Evolutionary conservation across 1,140 invertebrate genomes (phyloP).

Genomic region (Hyles vespertilio): DNA sequence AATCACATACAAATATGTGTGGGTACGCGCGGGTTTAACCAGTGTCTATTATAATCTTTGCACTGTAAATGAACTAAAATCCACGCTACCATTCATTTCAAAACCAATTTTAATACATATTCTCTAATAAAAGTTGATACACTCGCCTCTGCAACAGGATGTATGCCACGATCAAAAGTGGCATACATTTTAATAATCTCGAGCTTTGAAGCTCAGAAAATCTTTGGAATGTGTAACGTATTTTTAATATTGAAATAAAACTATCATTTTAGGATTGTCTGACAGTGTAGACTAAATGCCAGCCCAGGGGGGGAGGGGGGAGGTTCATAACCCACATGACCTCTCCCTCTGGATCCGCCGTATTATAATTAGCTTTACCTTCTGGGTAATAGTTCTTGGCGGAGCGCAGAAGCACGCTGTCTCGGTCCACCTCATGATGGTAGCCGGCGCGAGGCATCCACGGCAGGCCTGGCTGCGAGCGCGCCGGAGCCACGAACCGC

Average conservation of each 20-base stretch:
- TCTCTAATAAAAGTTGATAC: background rate
- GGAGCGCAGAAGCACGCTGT: constrained; percentile 45
- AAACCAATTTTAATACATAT: background rate
- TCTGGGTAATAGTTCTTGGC: constrained; percentile 59
- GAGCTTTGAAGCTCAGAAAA: too few species aligned
- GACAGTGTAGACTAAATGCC: too few species aligned
- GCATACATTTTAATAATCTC: too few species aligned
- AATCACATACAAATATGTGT: background rate
- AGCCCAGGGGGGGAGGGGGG: too few species aligned
- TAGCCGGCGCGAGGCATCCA: constrained; percentile 60
- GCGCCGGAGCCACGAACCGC: constrained; percentile 40
- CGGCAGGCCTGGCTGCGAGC: constrained; percentile 38
- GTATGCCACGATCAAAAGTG: background rate
- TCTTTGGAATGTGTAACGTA: too few species aligned
- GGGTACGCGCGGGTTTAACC: background rate
- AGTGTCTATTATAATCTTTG: background rate
- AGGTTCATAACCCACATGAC: too few species aligned
- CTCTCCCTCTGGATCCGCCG: constrained; percentile 1
- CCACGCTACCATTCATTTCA: background rate
- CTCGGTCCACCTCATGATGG: constrained; percentile 47
- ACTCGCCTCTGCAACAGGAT: background rate
- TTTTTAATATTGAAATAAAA: too few species aligned
- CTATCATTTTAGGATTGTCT: too few species aligned
- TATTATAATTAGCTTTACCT: constrained; percentile 25
- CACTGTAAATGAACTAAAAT: background rate